Evolutionary conservation across 2,888 invertebrate genomes (phyloP).

Genomic region (Calameuta pallipes): DNA sequence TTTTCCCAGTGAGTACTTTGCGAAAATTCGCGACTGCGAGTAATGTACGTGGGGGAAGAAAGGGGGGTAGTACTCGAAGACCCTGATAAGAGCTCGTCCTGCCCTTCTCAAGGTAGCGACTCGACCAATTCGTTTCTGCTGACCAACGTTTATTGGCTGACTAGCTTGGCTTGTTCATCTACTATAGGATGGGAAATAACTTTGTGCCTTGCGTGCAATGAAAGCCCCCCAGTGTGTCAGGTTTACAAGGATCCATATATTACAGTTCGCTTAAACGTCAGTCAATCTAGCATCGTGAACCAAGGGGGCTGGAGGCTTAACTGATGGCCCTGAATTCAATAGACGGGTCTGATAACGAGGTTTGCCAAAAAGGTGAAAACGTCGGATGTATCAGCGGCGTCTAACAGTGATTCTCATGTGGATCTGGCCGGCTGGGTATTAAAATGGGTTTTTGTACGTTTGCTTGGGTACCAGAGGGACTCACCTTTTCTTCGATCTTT

Average conservation of each 20-base stretch:
- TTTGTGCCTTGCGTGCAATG: background rate
- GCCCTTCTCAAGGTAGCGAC: background rate
- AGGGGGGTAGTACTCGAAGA: background rate
- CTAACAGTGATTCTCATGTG: background rate
- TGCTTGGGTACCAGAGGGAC: slow-evolving; percentile 22
- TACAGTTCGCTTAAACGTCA: background rate
- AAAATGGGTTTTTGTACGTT: background rate
- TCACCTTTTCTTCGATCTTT: slow-evolving; percentile 61
- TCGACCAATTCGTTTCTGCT: background rate
- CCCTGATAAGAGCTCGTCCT: background rate
- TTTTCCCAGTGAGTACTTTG: background rate
- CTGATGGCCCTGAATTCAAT: background rate
- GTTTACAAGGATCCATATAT: background rate
- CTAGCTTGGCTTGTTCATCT: background rate
- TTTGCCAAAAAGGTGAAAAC: background rate
- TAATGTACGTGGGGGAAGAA: background rate
- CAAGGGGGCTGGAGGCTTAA: background rate
- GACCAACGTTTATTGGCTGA: background rate
- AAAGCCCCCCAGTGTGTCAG: background rate
- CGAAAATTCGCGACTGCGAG: background rate
- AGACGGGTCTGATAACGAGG: background rate
- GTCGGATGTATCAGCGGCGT: background rate
- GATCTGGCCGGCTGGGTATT: background rate
- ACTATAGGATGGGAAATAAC: background rate
- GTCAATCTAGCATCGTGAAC: background rate